Percentiles rank a stretch among this genome's conserved stretches.
Evolutionary conservation across 2,888 invertebrate species (phyloP).

Genomic region (Caenorhabditis virilis): DNA sequence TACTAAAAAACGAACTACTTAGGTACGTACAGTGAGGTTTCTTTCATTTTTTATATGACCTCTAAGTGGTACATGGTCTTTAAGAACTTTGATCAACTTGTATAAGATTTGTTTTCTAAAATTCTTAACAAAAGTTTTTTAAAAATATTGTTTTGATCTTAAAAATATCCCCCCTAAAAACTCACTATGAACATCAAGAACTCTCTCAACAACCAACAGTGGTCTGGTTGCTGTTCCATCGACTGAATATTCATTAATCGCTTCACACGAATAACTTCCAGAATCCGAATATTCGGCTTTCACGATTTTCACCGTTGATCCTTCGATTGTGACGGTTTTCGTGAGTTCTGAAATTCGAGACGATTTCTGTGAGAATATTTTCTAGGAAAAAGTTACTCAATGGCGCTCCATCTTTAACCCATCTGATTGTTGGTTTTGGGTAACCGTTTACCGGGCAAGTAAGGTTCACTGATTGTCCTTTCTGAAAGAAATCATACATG

Average conservation of each 20-base stretch:
- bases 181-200: constrained; percentile 41
- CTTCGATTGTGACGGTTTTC: constrained; percentile 29
- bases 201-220: constrained; percentile 42
- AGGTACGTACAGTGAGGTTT: too few relatives aligned
- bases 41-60: too few relatives aligned
- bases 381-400: constrained; percentile 19
- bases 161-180: too few relatives aligned
- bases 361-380: background rate
- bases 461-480: constrained; percentile 20
- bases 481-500: too few relatives aligned
- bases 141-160: too few relatives aligned
- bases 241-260: constrained; percentile 44
- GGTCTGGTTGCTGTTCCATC: constrained; percentile 30
- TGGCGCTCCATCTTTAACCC: constrained; percentile 43
- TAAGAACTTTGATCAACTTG: too few relatives aligned
- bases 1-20: too few relatives aligned
- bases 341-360: constrained; percentile 29
- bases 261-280: constrained; percentile 52
- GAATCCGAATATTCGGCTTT: constrained; percentile 37
- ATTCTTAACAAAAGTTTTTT: too few relatives aligned
- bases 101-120: too few relatives aligned
- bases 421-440: constrained; percentile 39
- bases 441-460: constrained; percentile 40
- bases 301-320: constrained; percentile 28
- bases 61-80: too few relatives aligned